Evolutionary conservation across 2,797 vertebrate species (phyloP).

Genomic region (Myoxocephalus aenaeus): DNA sequence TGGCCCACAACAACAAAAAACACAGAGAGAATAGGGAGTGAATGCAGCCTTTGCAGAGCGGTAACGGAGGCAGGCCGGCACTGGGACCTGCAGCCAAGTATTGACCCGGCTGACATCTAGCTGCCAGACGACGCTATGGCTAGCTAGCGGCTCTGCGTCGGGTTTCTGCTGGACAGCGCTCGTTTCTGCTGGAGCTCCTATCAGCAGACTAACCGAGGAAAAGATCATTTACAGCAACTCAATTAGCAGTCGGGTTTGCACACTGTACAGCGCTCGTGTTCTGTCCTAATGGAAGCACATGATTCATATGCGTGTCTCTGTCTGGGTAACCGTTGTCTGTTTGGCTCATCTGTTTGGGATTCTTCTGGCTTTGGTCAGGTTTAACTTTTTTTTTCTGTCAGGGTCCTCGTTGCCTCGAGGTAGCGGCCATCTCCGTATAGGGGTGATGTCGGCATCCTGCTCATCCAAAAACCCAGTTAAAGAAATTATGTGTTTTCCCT

Average conservation of each 20-base stretch:
- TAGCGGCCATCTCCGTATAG: not conserved
- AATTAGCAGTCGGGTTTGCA: not conserved
- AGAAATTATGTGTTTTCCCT: not conserved
- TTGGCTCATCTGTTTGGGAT: not conserved
- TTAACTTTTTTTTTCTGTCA: not conserved
- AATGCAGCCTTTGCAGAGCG: slow-evolving; percentile 5
- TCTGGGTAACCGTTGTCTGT: not conserved
- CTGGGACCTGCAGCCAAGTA: slow-evolving; percentile 44
- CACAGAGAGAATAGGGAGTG: slow-evolving; percentile 7
- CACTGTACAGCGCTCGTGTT: too few species aligned
- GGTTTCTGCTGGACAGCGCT: slow-evolving; percentile 29
- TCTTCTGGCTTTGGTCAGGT: not conserved
- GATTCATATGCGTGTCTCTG: not conserved
- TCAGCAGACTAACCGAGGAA: not conserved
- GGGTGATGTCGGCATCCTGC: not conserved
- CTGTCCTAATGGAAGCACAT: not conserved
- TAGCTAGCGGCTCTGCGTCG: slow-evolving; percentile 37
- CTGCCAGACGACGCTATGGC: not conserved
- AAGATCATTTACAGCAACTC: slow-evolving; percentile 6
- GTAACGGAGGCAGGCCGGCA: slow-evolving; percentile 25
- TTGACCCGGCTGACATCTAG: slow-evolving; percentile 49
- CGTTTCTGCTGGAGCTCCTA: slow-evolving; percentile 29
- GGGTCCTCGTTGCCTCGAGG: not conserved
- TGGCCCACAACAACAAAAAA: slow-evolving; percentile 12
- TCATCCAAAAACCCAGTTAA: not conserved